These are phyloP conservation scores for Pilophorus perplexus DNA, from an alignment of 2,888 invertebrate species.

Conservation along the genomic window DNA sequence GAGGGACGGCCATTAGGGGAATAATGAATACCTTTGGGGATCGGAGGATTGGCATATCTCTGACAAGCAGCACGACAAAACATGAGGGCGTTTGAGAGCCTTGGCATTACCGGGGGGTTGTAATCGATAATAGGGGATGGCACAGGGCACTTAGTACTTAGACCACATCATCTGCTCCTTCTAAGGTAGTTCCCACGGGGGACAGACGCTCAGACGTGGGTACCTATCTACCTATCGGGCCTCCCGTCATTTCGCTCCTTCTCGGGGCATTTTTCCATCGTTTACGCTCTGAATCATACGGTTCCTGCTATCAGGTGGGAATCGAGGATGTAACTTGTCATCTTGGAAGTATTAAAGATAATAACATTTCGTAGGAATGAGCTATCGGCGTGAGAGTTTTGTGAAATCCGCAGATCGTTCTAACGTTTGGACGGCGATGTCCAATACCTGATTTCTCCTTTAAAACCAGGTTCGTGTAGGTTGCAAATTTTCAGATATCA, in stretches of 20 bases:
- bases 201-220: not conserved
- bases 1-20: not conserved
- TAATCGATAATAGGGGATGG: conserved; percentile 9
- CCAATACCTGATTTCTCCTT: no score
- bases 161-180: conserved; percentile 5
- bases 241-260: conserved; percentile 6
- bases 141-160: conserved; percentile 13
- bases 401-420: no score
- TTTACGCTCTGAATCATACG: not conserved
- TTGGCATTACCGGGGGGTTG: not conserved
- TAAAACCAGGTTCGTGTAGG: no score
- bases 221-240: conserved; percentile 2
- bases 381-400: no score
- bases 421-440: no score
- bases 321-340: conserved; percentile 1
- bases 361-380: no score
- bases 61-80: conserved; percentile 20
- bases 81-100: conserved; percentile 16
- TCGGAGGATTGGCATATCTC: conserved; percentile 13
- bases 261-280: not conserved
- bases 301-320: not conserved
- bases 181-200: conserved; percentile 28
- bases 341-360: no score
- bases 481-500: no score
- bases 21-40: conserved; percentile 11